These are phyloP conservation scores for Mellilla xanthometata DNA, from an alignment of 2,888 invertebrate species.

Conservation along the genomic window DNA sequence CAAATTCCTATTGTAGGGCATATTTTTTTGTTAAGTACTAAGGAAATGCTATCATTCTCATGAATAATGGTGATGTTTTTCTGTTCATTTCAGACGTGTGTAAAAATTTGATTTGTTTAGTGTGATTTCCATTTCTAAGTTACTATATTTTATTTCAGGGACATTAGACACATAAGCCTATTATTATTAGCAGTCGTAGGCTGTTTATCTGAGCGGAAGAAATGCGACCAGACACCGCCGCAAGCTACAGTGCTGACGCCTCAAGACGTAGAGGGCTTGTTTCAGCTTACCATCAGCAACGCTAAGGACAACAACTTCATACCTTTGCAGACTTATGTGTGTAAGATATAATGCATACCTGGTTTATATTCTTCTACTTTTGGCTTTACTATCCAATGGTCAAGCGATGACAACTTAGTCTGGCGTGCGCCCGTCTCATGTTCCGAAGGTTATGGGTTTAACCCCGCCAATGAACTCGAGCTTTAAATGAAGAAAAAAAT, in stretches of 20 bases:
- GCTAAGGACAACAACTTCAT: conserved; percentile 43
- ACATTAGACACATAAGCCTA: conserved; percentile 18
- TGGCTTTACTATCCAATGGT: no score
- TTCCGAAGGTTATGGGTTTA: no score
- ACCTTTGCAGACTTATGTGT: conserved; percentile 67
- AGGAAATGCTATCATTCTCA: no score
- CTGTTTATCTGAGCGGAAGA: conserved; percentile 38
- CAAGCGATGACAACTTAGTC: no score
- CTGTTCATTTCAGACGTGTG: no score
- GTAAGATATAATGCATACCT: conserved; percentile 55
- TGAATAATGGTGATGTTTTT: no score
- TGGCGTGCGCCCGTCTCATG: no score
- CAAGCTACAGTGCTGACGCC: conserved; percentile 47
- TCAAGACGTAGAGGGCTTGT: conserved; percentile 51
- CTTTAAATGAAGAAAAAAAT: no score
- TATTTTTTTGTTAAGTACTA: no score
- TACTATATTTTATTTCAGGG: conserved; percentile 43
- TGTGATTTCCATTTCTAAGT: no score
- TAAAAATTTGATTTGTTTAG: not conserved
- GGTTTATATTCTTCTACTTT: not conserved
- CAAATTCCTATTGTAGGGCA: no score
- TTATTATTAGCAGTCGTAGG: conserved; percentile 29
- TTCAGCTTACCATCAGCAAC: conserved; percentile 50
- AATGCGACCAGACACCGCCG: conserved; percentile 65
- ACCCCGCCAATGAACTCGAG: no score